Evolutionary conservation across 2,888 invertebrate species (phyloP).

Genomic region (Tyria jacobaeae): DNA sequence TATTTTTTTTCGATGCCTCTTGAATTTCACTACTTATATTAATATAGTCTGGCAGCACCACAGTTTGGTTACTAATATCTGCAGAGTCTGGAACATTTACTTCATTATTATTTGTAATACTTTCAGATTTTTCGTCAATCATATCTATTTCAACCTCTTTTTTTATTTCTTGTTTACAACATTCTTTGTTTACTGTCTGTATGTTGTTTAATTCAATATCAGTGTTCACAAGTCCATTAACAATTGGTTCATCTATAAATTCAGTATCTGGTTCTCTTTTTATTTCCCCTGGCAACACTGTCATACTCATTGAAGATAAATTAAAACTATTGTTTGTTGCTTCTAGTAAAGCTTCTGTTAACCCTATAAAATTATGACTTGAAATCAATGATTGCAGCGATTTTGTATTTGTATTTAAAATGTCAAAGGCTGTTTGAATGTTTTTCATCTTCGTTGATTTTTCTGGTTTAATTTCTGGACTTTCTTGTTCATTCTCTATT

Average conservation of each 20-base stretch:
- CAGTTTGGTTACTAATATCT: not conserved
- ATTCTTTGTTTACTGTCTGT: not conserved
- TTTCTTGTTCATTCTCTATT: too few species aligned
- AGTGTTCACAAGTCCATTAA: not conserved
- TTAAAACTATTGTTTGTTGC: conserved; percentile 2
- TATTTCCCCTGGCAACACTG: not conserved
- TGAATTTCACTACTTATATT: not conserved
- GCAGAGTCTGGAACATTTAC: not conserved
- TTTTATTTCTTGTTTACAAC: too few species aligned
- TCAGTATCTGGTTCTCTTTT: not conserved
- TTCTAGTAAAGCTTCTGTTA: conserved; percentile 14
- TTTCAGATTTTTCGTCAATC: not conserved
- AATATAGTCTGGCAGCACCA: not conserved
- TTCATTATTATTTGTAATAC: not conserved
- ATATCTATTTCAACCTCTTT: not conserved
- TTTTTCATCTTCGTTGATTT: conserved; percentile 23
- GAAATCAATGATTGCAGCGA: conserved; percentile 18
- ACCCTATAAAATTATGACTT: not conserved
- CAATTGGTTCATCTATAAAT: not conserved
- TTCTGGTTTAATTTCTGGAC: not conserved
- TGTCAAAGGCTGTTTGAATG: conserved; percentile 42
- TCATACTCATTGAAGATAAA: not conserved
- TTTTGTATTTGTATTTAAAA: conserved; percentile 40
- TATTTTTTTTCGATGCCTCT: not conserved
- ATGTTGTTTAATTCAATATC: not conserved